phyloP scores from a whole-genome alignment of 1,140 invertebrate genomes.

The Pseudomyrmex dendroicus region DNA sequence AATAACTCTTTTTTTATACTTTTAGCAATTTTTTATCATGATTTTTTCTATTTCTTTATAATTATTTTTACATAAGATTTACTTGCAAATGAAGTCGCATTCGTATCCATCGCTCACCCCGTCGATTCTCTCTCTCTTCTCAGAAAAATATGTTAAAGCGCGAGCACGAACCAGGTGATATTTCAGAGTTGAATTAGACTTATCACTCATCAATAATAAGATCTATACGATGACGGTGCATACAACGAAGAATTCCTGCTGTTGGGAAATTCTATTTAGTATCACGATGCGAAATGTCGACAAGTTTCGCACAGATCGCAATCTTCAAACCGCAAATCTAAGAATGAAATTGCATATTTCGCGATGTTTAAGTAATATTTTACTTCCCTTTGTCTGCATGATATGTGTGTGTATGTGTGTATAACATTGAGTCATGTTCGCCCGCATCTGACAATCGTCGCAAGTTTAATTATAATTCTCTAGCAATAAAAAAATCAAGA shows the following conservation, averaged over 20 bases:
- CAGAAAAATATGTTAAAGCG: slow-evolving; percentile 1
- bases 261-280: slow-evolving; percentile 5
- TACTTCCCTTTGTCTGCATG: neutral
- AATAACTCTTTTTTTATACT: neutral
- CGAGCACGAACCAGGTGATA: neutral
- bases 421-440: neutral
- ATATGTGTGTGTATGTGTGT: too few species aligned
- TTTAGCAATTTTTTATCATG: neutral
- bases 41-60: neutral
- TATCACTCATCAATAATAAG: slow-evolving; percentile 15
- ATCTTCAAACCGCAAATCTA: slow-evolving; percentile 20
- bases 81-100: neutral
- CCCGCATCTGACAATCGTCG: neutral
- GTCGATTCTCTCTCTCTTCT: neutral
- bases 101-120: neutral
- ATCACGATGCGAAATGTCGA: neutral
- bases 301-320: neutral
- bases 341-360: slow-evolving; percentile 16
- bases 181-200: neutral
- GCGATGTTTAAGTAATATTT: slow-evolving; percentile 1
- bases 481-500: neutral
- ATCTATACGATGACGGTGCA: slow-evolving; percentile 14
- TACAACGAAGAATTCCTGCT: neutral
- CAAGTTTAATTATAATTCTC: neutral
- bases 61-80: neutral